Conservation (phyloP, 2,797 vertebrate species). For the Chelmon rostratus region DNA sequence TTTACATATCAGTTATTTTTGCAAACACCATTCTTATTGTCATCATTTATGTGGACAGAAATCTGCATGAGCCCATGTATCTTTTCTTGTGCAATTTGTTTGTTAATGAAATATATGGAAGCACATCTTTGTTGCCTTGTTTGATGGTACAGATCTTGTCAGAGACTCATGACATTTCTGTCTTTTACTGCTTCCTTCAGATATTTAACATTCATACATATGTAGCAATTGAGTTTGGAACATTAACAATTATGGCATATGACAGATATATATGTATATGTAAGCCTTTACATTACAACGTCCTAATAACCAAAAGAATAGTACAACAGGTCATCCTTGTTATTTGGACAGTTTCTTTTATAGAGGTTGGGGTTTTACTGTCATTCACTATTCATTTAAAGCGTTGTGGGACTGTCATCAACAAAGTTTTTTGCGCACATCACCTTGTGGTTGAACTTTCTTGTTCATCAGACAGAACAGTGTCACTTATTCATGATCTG, state of each 20-base stretch:
- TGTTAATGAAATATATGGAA: conserved; percentile 66
- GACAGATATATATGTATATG: conserved; percentile 62
- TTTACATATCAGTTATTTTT: conserved; percentile 21
- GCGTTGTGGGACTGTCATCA: conserved; percentile 39
- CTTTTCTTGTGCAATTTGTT: conserved; percentile 45
- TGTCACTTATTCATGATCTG: conserved; percentile 43
- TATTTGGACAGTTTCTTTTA: conserved; percentile 44
- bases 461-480: conserved; percentile 38
- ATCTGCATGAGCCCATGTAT: conserved; percentile 61
- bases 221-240: conserved; percentile 60
- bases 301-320: conserved; percentile 36
- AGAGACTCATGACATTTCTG: conserved; percentile 49
- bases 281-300: conserved; percentile 53
- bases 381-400: conserved; percentile 33
- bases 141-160: conserved; percentile 46
- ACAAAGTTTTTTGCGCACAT: conserved; percentile 48
- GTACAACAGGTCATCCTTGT: conserved; percentile 28
- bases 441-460: conserved; percentile 49
- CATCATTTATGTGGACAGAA: conserved; percentile 46
- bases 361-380: conserved; percentile 43
- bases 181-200: conserved; percentile 57
- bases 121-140: conserved; percentile 48
- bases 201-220: conserved; percentile 67
- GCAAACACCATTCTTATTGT: conserved; percentile 32
- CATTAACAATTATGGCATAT: conserved; percentile 67